These are phyloP conservation scores for Zapornia atra DNA, from an alignment of 2,113 vertebrate species.

Conservation along the genomic window DNA sequence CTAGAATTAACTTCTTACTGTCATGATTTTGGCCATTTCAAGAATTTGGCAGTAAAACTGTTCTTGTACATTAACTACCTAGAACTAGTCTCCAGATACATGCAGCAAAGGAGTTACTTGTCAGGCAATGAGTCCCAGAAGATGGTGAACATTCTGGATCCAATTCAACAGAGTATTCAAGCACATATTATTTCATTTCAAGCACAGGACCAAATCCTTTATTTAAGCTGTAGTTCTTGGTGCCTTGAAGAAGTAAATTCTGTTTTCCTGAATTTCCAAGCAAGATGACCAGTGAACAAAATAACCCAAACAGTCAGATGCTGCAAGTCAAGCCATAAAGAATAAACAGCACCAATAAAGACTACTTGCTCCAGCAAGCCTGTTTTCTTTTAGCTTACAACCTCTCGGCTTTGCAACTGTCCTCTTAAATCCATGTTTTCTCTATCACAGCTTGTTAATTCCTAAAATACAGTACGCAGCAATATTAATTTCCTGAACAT, in stretches of 20 bases:
- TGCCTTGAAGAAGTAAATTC: not conserved
- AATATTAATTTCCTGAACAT: conserved; percentile 8
- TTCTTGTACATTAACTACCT: not conserved
- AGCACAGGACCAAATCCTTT: not conserved
- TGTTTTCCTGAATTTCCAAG: not conserved
- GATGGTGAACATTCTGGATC: not conserved
- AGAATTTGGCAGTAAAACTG: not conserved
- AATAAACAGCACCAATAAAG: not conserved
- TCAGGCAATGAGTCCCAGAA: not conserved
- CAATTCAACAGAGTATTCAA: not conserved
- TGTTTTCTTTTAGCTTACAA: not conserved
- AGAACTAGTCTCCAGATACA: not conserved
- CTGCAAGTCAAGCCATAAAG: not conserved
- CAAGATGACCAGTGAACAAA: not conserved
- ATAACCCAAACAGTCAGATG: not conserved
- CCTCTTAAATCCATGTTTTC: not conserved
- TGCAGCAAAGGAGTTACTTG: not conserved
- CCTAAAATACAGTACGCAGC: not conserved
- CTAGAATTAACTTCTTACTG: not conserved
- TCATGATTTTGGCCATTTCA: not conserved
- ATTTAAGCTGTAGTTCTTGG: not conserved
- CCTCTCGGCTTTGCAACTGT: not conserved
- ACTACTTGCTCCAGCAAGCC: not conserved
- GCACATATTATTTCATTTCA: not conserved
- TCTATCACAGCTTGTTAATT: not conserved